These are phyloP conservation scores for Argyresthia albistria DNA, from an alignment of 2,888 invertebrate species.

Conservation along the genomic window DNA sequence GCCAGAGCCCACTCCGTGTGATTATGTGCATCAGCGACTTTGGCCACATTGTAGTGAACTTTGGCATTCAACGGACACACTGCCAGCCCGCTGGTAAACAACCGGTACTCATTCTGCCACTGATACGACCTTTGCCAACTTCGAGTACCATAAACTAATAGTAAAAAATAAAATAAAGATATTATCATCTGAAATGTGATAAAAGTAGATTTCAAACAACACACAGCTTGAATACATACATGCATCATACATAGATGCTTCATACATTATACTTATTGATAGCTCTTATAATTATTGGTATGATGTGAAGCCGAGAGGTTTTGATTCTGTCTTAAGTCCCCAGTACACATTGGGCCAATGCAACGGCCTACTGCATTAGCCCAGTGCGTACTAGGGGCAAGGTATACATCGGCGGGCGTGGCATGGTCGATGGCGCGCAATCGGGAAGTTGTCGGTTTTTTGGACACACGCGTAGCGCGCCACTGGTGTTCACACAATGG, in stretches of 20 bases:
- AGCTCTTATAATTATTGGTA: too few species aligned
- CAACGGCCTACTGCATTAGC: too few species aligned
- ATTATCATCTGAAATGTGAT: slow-evolving; percentile 26
- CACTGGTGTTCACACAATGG: too few species aligned
- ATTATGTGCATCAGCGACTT: slow-evolving; percentile 84
- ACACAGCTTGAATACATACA: too few species aligned
- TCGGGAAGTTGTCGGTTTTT: too few species aligned
- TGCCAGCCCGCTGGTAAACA: slow-evolving; percentile 85
- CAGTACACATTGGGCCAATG: too few species aligned
- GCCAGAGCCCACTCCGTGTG: slow-evolving; percentile 78
- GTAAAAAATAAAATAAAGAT: slow-evolving; percentile 14
- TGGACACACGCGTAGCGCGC: too few species aligned
- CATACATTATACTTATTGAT: not conserved
- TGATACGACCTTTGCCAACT: slow-evolving; percentile 74
- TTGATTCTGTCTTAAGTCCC: too few species aligned
- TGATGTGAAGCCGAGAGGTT: too few species aligned
- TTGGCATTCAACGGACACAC: slow-evolving; percentile 97
- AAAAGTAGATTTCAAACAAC: slow-evolving; percentile 12
- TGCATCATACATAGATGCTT: not conserved
- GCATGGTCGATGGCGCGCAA: too few species aligned
- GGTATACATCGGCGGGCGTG: too few species aligned
- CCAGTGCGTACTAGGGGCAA: too few species aligned
- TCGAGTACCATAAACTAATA: slow-evolving; percentile 16
- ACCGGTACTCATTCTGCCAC: slow-evolving; percentile 84
- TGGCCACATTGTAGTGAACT: slow-evolving; percentile 93